Conservation (phyloP, 2,113 vertebrate genomes). For the Paracanthobrama guichenoti region DNA sequence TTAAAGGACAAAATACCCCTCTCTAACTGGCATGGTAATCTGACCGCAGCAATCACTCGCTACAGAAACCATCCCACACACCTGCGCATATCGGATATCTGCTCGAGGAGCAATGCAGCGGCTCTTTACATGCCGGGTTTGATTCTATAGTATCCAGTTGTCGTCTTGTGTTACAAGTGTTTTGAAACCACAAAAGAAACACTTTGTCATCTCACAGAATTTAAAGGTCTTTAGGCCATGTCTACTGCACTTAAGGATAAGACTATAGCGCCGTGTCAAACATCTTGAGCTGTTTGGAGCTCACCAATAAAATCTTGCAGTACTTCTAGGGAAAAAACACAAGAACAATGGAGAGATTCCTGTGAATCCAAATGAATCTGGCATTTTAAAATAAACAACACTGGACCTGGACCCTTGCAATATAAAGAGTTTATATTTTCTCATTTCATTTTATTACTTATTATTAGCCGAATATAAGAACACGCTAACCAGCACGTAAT, state of each 20-base stretch:
- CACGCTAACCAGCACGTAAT: neutral
- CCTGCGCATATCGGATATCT: conserved; percentile 45
- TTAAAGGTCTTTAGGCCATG: conserved; percentile 6
- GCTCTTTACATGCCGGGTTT: conserved; percentile 40
- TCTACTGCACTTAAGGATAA: neutral
- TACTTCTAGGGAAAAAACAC: neutral
- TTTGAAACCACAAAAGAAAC: conserved; percentile 36
- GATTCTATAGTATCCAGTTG: conserved; percentile 44
- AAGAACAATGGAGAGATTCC: neutral
- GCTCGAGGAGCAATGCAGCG: conserved; percentile 1
- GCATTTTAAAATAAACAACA: neutral
- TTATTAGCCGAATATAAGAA: neutral
- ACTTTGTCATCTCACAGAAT: conserved; percentile 43
- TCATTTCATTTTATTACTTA: neutral
- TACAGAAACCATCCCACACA: conserved; percentile 27
- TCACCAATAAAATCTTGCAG: neutral
- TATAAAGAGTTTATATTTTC: neutral
- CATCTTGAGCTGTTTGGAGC: neutral
- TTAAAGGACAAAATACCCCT: conserved; percentile 35
- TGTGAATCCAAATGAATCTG: neutral
- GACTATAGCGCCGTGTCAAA: neutral
- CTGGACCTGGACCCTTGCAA: neutral
- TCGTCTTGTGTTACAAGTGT: conserved; percentile 36
- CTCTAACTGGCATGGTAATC: conserved; percentile 39
- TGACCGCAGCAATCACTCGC: conserved; percentile 43